Evolutionary conservation across 2,113 vertebrate species (phyloP).

Genomic region (Mormyrus iriodes): DNA sequence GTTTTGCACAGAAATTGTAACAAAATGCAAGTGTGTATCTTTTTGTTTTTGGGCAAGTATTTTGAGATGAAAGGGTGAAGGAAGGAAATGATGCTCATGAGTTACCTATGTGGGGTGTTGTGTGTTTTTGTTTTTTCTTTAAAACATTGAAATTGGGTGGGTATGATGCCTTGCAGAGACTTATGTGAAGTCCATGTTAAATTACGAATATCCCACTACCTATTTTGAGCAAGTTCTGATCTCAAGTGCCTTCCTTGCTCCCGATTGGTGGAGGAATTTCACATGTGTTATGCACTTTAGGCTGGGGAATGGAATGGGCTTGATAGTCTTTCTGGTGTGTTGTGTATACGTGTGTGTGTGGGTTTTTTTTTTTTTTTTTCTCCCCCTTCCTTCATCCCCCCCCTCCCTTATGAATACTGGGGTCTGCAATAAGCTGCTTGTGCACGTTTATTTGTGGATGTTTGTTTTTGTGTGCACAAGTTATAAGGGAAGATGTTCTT

Average conservation of each 20-base stretch:
- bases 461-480: neutral
- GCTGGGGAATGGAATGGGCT: neutral
- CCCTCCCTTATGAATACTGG: neutral
- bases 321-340: neutral
- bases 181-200: neutral
- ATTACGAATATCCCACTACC: neutral
- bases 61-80: neutral
- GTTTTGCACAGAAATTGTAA: neutral
- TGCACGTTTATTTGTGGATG: neutral
- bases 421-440: neutral
- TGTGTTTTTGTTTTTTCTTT: neutral
- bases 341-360: neutral
- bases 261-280: slow-evolving; percentile 7
- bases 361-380: too few relatives aligned
- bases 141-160: neutral
- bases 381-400: too few relatives aligned
- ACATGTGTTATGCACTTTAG: neutral
- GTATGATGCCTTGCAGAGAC: neutral
- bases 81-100: neutral
- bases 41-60: neutral
- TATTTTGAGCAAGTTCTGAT: slow-evolving; percentile 10
- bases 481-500: neutral
- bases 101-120: neutral
- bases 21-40: neutral
- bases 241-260: slow-evolving; percentile 4